These are phyloP conservation scores for Eulemur coronatus DNA, from an alignment of 2,797 vertebrate species.

Conservation along the genomic window DNA sequence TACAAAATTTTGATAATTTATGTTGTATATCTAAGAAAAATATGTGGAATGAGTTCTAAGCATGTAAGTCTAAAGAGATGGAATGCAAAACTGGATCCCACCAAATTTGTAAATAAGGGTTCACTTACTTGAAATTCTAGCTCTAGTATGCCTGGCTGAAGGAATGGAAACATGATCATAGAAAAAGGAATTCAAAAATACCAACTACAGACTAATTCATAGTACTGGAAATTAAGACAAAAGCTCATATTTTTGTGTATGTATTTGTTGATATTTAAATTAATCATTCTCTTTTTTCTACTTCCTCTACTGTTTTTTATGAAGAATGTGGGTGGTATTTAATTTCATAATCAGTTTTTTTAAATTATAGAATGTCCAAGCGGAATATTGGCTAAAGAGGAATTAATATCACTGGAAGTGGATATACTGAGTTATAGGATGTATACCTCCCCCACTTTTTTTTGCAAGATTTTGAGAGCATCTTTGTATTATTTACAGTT, in stretches of 20 bases:
- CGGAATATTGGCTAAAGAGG: neutral
- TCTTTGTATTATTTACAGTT: neutral
- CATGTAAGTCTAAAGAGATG: neutral
- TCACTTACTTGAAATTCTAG: neutral
- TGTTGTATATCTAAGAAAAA: neutral
- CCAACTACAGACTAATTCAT: neutral
- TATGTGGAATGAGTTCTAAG: neutral
- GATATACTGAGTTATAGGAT: neutral
- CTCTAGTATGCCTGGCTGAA: neutral
- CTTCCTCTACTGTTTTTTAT: neutral
- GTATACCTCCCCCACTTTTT: neutral
- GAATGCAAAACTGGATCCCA: neutral
- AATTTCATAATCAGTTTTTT: neutral
- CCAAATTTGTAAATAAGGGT: neutral
- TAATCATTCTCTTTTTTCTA: too few species aligned
- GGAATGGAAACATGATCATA: neutral
- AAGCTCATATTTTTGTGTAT: neutral
- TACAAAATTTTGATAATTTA: neutral
- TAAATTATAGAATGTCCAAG: neutral
- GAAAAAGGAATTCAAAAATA: neutral
- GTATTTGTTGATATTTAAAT: neutral
- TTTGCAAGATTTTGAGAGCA: neutral
- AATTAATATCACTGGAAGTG: neutral
- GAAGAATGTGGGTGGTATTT: neutral
- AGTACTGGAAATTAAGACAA: neutral